Percentiles rank a stretch among this genome's conserved stretches.
phyloP scores from a whole-genome alignment of 1,140 invertebrate genomes.

The Bombus terrestris region DNA sequence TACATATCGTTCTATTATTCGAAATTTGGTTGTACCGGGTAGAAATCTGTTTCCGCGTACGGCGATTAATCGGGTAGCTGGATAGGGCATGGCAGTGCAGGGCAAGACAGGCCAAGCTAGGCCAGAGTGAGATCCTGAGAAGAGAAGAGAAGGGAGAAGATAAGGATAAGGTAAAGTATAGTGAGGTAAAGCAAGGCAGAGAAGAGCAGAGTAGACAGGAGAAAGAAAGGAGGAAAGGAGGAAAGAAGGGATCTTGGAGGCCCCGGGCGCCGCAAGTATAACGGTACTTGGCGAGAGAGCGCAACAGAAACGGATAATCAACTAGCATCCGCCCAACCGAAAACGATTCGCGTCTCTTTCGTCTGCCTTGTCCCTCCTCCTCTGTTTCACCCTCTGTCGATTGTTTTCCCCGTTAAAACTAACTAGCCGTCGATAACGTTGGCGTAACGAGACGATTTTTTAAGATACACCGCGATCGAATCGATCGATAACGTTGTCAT shows the following conservation, averaged over 20 bases:
- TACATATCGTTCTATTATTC: not conserved
- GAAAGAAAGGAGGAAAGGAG: constrained; percentile 10
- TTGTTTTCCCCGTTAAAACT: not conserved
- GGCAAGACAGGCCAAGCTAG: constrained; percentile 19
- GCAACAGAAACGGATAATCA: constrained; percentile 51
- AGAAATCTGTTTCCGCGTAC: constrained; percentile 48
- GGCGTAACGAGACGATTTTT: no score
- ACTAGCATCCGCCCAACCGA: constrained; percentile 59
- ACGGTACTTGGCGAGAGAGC: constrained; percentile 62
- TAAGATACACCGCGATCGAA: no score
- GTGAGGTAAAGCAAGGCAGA: not conserved
- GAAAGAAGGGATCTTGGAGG: constrained; percentile 54
- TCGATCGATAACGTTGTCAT: no score
- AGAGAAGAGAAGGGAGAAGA: not conserved
- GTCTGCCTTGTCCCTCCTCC: not conserved
- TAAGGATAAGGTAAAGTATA: not conserved
- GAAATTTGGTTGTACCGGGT: not conserved
- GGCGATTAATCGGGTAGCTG: constrained; percentile 11
- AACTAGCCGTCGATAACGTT: not conserved
- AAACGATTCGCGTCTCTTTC: constrained; percentile 49
- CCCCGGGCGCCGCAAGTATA: constrained; percentile 61
- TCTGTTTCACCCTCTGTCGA: not conserved
- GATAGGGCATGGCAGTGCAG: constrained; percentile 43
- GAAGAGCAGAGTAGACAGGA: not conserved
- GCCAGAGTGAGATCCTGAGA: constrained; percentile 2